Evolutionary conservation across 2,113 vertebrate species (phyloP), one percentile per base, ranked within the genome.

Genomic region (Channa argus): DNA sequence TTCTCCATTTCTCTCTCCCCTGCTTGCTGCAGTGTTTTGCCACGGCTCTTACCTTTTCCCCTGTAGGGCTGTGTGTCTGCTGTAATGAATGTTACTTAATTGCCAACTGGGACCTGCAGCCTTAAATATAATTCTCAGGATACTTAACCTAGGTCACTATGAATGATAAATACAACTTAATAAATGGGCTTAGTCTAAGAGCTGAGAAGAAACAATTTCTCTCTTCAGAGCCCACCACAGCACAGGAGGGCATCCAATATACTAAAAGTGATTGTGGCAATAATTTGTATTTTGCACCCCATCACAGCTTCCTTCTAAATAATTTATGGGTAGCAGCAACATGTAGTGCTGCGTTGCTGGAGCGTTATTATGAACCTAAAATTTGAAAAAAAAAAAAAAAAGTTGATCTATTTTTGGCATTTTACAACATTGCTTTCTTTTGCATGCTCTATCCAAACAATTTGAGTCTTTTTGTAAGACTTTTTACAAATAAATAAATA

Each of bases 71-170:
- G 80, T 63, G 71, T 91, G 88, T 90, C 92, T 87, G 79, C 83
- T 88, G 82, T 92, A 93, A 94, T 93, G 90, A 93, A 94, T 94
- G 92, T 90, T 88, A 86, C 86, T 88, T 94, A 93, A 94, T 92
- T 92, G 89, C 91, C 88, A 77, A 82, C 79, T 84, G 88, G 89
- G 91, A 91, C 80, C 80, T 15, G 10, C 70, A 82, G 90, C 87
- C 85, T 92, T 92, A 90, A 92, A 92, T 84, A 91, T 83, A 91
- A 92, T 83, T 91, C 91, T 92, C 91, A 86, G 83, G 91, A 93
- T 89, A 91, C 84, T 92, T 94, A 92, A 92, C 92, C 92, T 37
- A 43, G 89, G 90, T 90, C 89, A 86, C 78, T 66, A 72, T 86
- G 84, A 90, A 90, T 87, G 91, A 93, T 92, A 92, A 92, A 92